phyloP scores from a whole-genome alignment of 2,888 invertebrate genomes.

The Leucophenga maculata region DNA sequence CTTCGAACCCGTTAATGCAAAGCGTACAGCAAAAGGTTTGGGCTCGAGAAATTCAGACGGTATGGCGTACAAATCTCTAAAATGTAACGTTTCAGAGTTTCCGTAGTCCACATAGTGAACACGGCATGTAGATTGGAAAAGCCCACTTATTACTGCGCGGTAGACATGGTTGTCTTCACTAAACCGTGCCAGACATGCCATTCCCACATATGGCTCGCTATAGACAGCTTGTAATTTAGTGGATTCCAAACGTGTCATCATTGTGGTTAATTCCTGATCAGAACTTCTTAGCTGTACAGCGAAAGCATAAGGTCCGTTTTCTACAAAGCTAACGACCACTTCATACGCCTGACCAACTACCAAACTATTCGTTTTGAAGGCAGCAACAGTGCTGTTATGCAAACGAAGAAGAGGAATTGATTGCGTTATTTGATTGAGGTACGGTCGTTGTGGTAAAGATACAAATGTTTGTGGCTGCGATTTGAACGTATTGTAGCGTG shows the following conservation, averaged over 20 bases:
- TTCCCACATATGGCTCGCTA: slow-evolving; percentile 82
- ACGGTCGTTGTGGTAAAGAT: slow-evolving; percentile 38
- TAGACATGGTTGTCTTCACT: slow-evolving; percentile 80
- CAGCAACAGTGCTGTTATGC: slow-evolving; percentile 40
- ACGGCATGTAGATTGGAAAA: slow-evolving; percentile 81
- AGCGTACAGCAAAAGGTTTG: slow-evolving; percentile 83
- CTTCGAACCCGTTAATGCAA: slow-evolving; percentile 81
- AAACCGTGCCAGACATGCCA: slow-evolving; percentile 83
- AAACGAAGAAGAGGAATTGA: background rate
- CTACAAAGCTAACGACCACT: slow-evolving; percentile 83
- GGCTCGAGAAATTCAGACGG: slow-evolving; percentile 81
- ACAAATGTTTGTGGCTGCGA: background rate
- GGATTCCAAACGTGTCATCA: slow-evolving; percentile 83
- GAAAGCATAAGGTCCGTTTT: slow-evolving; percentile 85
- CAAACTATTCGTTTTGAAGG: slow-evolving; percentile 72
- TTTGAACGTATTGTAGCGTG: slow-evolving; percentile 29
- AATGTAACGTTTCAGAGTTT: slow-evolving; percentile 82
- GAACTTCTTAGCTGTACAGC: slow-evolving; percentile 81
- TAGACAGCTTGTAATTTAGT: slow-evolving; percentile 76
- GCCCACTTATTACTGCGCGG: slow-evolving; percentile 83
- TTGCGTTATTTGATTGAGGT: background rate
- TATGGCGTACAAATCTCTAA: slow-evolving; percentile 82
- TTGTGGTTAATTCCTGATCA: slow-evolving; percentile 76
- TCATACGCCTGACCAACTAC: slow-evolving; percentile 77
- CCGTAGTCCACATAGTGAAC: slow-evolving; percentile 88